Evolutionary conservation across 35 echinoderm and acorn worm genomes (phyloP).

Genomic region (Hemicentrotus pulcherrimus): DNA sequence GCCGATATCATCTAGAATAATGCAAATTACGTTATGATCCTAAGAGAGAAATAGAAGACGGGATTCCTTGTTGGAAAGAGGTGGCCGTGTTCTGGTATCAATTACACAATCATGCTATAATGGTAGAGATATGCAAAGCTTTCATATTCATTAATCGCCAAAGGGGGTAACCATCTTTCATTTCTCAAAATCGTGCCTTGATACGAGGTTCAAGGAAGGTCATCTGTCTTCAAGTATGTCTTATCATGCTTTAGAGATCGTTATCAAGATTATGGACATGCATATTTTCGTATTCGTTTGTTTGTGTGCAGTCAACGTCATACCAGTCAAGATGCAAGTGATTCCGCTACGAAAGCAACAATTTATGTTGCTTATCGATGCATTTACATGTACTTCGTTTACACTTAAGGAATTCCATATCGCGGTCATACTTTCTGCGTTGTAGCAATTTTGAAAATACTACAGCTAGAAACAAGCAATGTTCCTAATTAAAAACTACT

Average conservation of each 20-base stretch:
- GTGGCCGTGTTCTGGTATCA: not conserved
- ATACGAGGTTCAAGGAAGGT: not conserved
- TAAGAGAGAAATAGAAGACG: not conserved
- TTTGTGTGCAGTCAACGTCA: not conserved
- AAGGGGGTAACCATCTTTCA: not conserved
- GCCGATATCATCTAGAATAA: conserved; percentile 2
- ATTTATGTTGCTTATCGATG: too few species aligned
- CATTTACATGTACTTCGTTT: too few species aligned
- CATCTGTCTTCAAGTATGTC: not conserved
- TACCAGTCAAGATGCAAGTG: too few species aligned
- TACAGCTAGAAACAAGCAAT: too few species aligned
- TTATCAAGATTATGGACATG: not conserved
- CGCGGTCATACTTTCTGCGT: too few species aligned
- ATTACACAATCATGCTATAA: not conserved
- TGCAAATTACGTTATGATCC: conserved; percentile 1
- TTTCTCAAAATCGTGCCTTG: not conserved
- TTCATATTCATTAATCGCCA: conserved; percentile 4
- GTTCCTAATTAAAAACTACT: too few species aligned
- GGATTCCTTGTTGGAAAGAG: not conserved
- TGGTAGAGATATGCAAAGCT: not conserved
- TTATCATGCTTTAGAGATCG: not conserved
- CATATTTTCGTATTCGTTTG: not conserved
- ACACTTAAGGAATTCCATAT: too few species aligned
- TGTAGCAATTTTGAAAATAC: too few species aligned
- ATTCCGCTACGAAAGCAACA: too few species aligned